These are phyloP conservation scores for Hypothenemus hampei DNA, from an alignment of 1,140 invertebrate species.

Conservation along the genomic window DNA sequence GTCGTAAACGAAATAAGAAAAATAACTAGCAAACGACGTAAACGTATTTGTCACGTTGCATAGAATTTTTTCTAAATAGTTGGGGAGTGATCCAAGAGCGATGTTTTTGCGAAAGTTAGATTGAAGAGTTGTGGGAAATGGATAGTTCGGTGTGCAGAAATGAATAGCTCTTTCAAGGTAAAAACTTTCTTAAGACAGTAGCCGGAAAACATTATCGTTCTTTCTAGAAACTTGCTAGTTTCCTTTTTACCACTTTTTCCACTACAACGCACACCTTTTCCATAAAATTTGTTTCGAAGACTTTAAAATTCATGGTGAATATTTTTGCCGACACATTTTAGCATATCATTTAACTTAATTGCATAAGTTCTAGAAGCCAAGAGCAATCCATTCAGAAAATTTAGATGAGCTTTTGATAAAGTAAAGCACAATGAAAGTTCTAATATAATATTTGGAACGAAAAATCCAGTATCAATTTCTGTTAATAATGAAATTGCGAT, in stretches of 20 bases:
- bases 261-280: slow-evolving; percentile 5
- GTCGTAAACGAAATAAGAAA: too few relatives aligned
- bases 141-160: too few relatives aligned
- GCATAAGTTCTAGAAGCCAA: background rate
- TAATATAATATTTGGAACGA: background rate
- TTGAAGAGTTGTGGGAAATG: too few relatives aligned
- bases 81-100: too few relatives aligned
- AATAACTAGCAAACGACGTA: too few relatives aligned
- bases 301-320: slow-evolving; percentile 10
- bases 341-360: slow-evolving; percentile 13
- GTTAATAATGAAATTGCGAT: slow-evolving; percentile 1
- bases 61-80: too few relatives aligned
- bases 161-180: too few relatives aligned
- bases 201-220: slow-evolving; percentile 2
- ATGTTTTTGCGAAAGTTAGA: too few relatives aligned
- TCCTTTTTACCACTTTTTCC: slow-evolving; percentile 1
- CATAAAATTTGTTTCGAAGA: slow-evolving; percentile 11
- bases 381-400: background rate
- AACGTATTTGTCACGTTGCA: too few relatives aligned
- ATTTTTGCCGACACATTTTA: slow-evolving; percentile 6
- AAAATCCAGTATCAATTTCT: slow-evolving; percentile 3
- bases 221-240: background rate
- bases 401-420: background rate
- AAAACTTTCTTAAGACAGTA: background rate
- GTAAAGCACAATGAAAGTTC: too few relatives aligned